Evolutionary conservation across 2,888 invertebrate genomes (phyloP).

Genomic region (Hemistola chrysoprasaria): DNA sequence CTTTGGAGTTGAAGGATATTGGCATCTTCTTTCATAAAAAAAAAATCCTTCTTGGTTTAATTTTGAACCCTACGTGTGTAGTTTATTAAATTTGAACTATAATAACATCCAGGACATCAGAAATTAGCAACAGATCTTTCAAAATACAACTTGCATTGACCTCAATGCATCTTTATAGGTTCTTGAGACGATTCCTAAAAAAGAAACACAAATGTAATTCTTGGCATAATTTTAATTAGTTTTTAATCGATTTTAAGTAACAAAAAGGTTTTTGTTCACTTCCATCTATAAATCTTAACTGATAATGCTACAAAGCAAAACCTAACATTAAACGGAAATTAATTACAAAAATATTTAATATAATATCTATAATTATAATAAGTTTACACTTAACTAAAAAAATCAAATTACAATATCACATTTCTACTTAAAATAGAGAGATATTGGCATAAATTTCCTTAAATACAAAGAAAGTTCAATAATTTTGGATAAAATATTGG

Average conservation of each 20-base stretch:
- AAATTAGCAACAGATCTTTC: too few species aligned
- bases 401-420: conserved; percentile 82
- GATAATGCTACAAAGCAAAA: conserved; percentile 76
- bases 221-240: conserved; percentile 81
- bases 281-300: conserved; percentile 74
- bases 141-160: too few species aligned
- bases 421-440: conserved; percentile 82
- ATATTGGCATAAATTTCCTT: conserved; percentile 67
- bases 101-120: too few species aligned
- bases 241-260: conserved; percentile 81
- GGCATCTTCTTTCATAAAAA: too few species aligned
- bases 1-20: too few species aligned
- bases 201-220: conserved; percentile 65
- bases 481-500: conserved; percentile 61
- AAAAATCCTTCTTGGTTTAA: too few species aligned
- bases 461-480: conserved; percentile 53
- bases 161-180: too few species aligned
- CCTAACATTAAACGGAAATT: conserved; percentile 69
- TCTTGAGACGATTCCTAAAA: too few species aligned
- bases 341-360: conserved; percentile 81
- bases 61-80: too few species aligned
- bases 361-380: conserved; percentile 72
- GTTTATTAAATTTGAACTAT: too few species aligned
- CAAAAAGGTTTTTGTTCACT: conserved; percentile 74
- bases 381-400: conserved; percentile 67